These are phyloP conservation scores for Baccha elongata DNA, from an alignment of 2,888 invertebrate genomes.

Conservation along the genomic window DNA sequence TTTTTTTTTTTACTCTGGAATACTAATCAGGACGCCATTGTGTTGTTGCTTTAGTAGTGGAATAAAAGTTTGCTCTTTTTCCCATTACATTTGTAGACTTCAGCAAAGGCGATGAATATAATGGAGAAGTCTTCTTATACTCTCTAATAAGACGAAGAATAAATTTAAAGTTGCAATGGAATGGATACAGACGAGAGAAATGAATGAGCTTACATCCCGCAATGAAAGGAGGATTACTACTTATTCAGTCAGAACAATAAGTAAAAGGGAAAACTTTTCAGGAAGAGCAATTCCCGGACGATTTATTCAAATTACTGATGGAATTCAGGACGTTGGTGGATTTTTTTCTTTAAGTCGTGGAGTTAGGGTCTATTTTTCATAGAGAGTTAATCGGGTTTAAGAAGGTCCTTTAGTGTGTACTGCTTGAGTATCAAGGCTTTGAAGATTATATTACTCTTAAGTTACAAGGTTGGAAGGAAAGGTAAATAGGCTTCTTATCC, in stretches of 20 bases:
- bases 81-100: constrained; percentile 31
- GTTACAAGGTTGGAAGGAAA: no score
- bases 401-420: no score
- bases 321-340: not conserved
- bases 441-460: no score
- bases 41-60: constrained; percentile 17
- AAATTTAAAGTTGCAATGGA: constrained; percentile 11
- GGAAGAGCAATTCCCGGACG: not conserved
- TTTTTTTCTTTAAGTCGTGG: no score
- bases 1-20: constrained; percentile 20
- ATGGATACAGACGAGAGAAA: constrained; percentile 12
- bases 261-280: not conserved
- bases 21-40: constrained; percentile 49
- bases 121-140: constrained; percentile 22
- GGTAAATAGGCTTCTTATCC: no score
- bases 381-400: no score
- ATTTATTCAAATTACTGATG: not conserved
- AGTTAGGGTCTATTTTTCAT: no score
- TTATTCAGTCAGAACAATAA: constrained; percentile 12
- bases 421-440: no score
- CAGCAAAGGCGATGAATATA: not conserved
- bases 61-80: constrained; percentile 41
- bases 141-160: constrained; percentile 24
- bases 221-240: constrained; percentile 14
- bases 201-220: constrained; percentile 33